phyloP scores from a whole-genome alignment of 2,888 invertebrate genomes.

The Saturnia japonica region DNA sequence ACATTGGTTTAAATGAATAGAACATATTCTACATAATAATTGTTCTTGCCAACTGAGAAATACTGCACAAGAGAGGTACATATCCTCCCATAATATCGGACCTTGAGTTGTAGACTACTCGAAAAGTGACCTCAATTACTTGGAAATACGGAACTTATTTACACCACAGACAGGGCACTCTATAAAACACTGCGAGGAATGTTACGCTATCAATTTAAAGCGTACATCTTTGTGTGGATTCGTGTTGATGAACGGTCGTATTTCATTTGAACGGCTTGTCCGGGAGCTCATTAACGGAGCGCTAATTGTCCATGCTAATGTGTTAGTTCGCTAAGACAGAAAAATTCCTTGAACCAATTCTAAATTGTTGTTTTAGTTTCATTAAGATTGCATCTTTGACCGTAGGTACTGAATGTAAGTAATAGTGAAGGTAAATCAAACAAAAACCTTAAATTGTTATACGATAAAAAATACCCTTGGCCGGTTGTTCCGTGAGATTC shows the following conservation, averaged over 20 bases:
- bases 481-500: slow-evolving; percentile 11
- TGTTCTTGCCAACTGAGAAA: slow-evolving; percentile 36
- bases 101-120: slow-evolving; percentile 26
- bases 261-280: slow-evolving; percentile 57
- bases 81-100: slow-evolving; percentile 19
- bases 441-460: slow-evolving; percentile 15
- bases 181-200: slow-evolving; percentile 51
- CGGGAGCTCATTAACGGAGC: slow-evolving; percentile 72
- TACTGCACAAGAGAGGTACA: slow-evolving; percentile 36
- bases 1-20: background rate
- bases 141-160: slow-evolving; percentile 57
- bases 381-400: slow-evolving; percentile 18
- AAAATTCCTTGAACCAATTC: slow-evolving; percentile 74
- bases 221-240: slow-evolving; percentile 42
- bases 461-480: slow-evolving; percentile 19
- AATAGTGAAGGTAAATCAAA: slow-evolving; percentile 17
- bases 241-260: slow-evolving; percentile 33
- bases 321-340: slow-evolving; percentile 59
- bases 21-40: slow-evolving; percentile 28
- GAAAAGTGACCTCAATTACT: slow-evolving; percentile 55
- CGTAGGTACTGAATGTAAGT: slow-evolving; percentile 22
- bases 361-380: slow-evolving; percentile 46
- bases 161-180: slow-evolving; percentile 41
- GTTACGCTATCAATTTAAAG: slow-evolving; percentile 56
- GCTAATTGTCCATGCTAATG: slow-evolving; percentile 77